phyloP scores from a whole-genome alignment of 2,113 vertebrate species.

The Clinocottus analis region DNA sequence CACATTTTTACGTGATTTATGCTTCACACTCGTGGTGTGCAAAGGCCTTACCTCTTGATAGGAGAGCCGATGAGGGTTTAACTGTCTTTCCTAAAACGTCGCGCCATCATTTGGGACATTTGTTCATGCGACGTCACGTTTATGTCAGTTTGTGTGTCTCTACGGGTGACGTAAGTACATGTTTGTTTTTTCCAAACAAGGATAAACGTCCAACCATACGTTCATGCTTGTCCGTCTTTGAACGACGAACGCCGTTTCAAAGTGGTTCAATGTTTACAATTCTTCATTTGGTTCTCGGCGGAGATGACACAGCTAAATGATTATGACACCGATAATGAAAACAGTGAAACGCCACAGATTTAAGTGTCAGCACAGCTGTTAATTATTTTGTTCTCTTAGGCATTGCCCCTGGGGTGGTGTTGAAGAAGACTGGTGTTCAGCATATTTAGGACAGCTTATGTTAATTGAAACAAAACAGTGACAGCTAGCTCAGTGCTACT shows the following conservation, averaged over 20 bases:
- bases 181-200: neutral
- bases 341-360: constrained; percentile 50
- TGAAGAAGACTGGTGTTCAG: constrained; percentile 52
- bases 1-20: too few relatives aligned
- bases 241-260: neutral
- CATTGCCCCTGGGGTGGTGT: constrained; percentile 42
- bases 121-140: neutral
- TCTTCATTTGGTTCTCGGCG: constrained; percentile 7
- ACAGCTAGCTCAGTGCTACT: constrained; percentile 9
- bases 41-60: neutral
- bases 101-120: neutral
- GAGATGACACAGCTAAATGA: constrained; percentile 64
- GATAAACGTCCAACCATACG: neutral
- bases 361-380: constrained; percentile 69
- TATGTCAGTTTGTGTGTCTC: neutral
- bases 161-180: neutral
- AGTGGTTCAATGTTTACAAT: constrained; percentile 10
- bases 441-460: constrained; percentile 42
- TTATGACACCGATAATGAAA: constrained; percentile 68
- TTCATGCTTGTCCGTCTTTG: neutral
- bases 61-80: neutral
- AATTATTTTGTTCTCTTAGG: constrained; percentile 58
- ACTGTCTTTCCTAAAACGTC: neutral
- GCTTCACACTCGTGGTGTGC: too few relatives aligned
- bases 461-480: constrained; percentile 55